Conservation (phyloP, 2,888 invertebrate species). For the Ennomos erosarius region DNA sequence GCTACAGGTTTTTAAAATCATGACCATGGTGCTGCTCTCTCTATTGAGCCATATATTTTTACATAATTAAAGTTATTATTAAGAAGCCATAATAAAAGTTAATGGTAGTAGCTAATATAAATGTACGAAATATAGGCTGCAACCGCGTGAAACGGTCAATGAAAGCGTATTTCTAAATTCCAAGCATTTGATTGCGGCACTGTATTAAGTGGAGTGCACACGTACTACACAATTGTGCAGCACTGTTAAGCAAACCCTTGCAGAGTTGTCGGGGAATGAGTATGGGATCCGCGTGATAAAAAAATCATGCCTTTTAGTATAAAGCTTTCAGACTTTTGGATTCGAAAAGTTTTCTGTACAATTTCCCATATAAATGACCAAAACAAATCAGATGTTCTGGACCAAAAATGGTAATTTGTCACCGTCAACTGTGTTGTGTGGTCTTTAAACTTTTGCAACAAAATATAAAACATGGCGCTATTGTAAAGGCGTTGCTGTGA, state of each 20-base stretch:
- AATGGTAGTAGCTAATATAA: conserved; percentile 7
- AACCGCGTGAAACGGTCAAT: conserved; percentile 13
- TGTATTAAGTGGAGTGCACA: conserved; percentile 41
- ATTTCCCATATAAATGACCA: no score
- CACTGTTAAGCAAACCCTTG: conserved; percentile 55
- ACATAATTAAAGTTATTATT: no score
- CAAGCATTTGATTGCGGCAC: conserved; percentile 22
- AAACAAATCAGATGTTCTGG: no score
- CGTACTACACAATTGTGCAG: conserved; percentile 48
- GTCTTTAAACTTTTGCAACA: no score
- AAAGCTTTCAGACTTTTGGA: no score
- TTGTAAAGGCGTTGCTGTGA: no score
- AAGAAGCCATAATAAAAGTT: conserved; percentile 12
- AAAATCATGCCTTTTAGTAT: no score
- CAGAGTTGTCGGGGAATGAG: conserved; percentile 47
- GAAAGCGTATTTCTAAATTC: conserved; percentile 11
- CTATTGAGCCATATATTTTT: no score
- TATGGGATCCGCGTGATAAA: background rate
- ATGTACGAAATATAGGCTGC: background rate
- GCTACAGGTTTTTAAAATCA: background rate
- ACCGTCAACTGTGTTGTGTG: no score
- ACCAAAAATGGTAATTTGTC: no score
- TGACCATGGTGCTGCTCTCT: background rate
- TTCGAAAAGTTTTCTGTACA: no score
- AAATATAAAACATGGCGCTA: no score